Percentiles rank a stretch among this genome's conserved stretches.
Conservation (phyloP, 2,888 invertebrate species). For the Anthophora plumipes region DNA sequence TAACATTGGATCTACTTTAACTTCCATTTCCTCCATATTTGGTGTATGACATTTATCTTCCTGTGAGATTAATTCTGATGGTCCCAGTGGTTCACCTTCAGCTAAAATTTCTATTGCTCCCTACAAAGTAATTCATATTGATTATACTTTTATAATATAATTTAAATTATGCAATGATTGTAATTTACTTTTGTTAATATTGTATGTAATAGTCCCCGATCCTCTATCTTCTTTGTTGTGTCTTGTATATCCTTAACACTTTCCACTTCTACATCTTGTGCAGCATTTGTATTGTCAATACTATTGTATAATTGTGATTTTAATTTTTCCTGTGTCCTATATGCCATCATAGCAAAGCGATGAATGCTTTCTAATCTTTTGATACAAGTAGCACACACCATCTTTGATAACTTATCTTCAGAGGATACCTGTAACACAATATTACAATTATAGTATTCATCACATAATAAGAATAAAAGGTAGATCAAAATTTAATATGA, state of each 20-base stretch:
- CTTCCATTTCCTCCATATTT: slow-evolving; percentile 87
- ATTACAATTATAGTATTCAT: neutral
- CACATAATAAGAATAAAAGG: neutral
- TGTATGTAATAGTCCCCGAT: slow-evolving; percentile 85
- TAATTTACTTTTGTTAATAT: slow-evolving; percentile 86
- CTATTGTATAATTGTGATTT: slow-evolving; percentile 77
- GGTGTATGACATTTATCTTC: slow-evolving; percentile 74
- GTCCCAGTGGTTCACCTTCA: slow-evolving; percentile 74
- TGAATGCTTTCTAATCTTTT: slow-evolving; percentile 88
- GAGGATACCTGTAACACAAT: slow-evolving; percentile 86
- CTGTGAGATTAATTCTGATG: slow-evolving; percentile 64
- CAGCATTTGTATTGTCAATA: slow-evolving; percentile 57
- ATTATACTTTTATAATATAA: neutral
- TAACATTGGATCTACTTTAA: slow-evolving; percentile 89
- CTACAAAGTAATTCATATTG: slow-evolving; percentile 56
- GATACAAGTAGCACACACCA: slow-evolving; percentile 88
- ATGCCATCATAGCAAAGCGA: slow-evolving; percentile 89
- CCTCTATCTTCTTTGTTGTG: slow-evolving; percentile 83
- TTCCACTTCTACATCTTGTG: slow-evolving; percentile 69
- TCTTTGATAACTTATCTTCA: slow-evolving; percentile 89
- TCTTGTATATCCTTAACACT: slow-evolving; percentile 76
- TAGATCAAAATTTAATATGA: neutral
- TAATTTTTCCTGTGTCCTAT: slow-evolving; percentile 88
- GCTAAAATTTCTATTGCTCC: slow-evolving; percentile 77
- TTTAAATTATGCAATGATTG: slow-evolving; percentile 13